A percentile compares a stretch with the other conserved stretches of the same genome.
These are phyloP conservation scores for Ageneiosus marmoratus DNA, from an alignment of 2,113 vertebrate species.

Conservation along the genomic window DNA sequence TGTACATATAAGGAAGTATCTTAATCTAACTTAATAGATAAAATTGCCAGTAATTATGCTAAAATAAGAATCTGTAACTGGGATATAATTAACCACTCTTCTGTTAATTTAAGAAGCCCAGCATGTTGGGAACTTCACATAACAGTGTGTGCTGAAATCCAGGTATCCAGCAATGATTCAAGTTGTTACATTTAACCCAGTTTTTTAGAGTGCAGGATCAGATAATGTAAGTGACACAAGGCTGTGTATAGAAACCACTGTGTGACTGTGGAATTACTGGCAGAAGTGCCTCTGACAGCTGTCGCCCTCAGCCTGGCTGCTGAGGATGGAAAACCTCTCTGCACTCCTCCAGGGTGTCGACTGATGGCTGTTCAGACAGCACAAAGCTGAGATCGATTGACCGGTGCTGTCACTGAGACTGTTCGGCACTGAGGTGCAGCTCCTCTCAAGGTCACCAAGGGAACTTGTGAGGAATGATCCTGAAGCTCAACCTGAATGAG, in stretches of 20 bases:
- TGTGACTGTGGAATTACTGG: background rate
- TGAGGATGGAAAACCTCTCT: slow-evolving; percentile 38
- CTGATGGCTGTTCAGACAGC: slow-evolving; percentile 33
- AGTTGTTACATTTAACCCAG: background rate
- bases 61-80: background rate
- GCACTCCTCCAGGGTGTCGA: slow-evolving; percentile 19
- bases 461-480: slow-evolving; percentile 25
- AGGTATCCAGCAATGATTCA: background rate
- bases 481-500: slow-evolving; percentile 13
- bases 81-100: background rate
- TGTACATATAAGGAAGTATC: background rate
- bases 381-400: slow-evolving; percentile 41
- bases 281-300: slow-evolving; percentile 46
- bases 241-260: background rate
- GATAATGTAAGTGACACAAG: slow-evolving; percentile 16
- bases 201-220: background rate
- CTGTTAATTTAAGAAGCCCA: background rate
- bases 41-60: background rate
- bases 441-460: slow-evolving; percentile 44
- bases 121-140: background rate
- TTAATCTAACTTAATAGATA: background rate
- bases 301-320: slow-evolving; percentile 36
- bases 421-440: slow-evolving; percentile 35
- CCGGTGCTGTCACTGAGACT: slow-evolving; percentile 31
- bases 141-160: background rate